phyloP scores from a whole-genome alignment of 2,797 vertebrate genomes.

The Heliangelus exortis region DNA sequence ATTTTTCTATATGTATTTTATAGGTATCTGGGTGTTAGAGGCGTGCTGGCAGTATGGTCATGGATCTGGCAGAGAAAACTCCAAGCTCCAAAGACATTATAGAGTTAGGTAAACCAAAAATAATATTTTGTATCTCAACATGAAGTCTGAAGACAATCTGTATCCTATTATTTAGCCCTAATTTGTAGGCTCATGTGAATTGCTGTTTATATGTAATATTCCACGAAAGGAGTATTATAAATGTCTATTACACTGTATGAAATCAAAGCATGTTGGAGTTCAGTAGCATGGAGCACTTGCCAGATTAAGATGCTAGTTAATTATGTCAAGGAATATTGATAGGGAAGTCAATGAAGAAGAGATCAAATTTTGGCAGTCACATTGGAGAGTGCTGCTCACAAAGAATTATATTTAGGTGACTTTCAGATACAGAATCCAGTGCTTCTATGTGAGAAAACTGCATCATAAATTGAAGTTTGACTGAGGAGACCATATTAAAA shows the following conservation, averaged over 20 bases:
- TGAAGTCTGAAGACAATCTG: background rate
- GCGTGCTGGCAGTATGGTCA: background rate
- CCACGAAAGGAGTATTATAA: background rate
- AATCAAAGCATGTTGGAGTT: background rate
- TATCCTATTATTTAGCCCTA: background rate
- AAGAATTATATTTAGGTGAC: background rate
- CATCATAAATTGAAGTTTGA: background rate
- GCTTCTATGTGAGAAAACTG: background rate
- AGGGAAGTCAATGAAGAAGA: background rate
- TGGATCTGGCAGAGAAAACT: background rate
- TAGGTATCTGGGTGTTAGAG: background rate
- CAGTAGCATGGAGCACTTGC: background rate
- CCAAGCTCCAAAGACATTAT: background rate
- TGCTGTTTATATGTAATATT: background rate
- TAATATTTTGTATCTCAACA: background rate
- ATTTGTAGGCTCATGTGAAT: background rate
- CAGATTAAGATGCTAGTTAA: background rate
- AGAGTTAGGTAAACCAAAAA: background rate
- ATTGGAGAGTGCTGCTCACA: background rate
- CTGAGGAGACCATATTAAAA: slow-evolving; percentile 4
- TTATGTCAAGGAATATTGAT: background rate
- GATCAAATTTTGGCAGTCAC: background rate
- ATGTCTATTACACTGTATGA: background rate
- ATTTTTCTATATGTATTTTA: background rate
- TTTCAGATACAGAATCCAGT: background rate